Percentiles rank a stretch among this genome's conserved stretches.
Conservation (phyloP, 2,888 invertebrate genomes). For the Trichogramma evanescens region DNA sequence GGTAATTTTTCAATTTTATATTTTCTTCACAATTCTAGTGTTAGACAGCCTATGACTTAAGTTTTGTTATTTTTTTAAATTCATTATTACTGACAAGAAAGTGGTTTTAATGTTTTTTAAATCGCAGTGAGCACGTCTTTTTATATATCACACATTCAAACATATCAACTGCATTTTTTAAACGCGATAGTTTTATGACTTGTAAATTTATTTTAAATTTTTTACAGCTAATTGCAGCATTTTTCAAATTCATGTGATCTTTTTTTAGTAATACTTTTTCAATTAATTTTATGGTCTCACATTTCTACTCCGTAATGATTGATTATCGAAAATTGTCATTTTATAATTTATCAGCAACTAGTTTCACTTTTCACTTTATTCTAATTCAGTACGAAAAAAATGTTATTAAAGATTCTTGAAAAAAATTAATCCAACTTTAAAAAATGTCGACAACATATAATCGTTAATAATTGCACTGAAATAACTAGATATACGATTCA, state of each 20-base stretch:
- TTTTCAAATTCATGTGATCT: conserved; percentile 11
- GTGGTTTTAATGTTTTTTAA: conserved; percentile 12
- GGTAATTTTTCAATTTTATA: conserved; percentile 3
- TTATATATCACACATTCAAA: conserved; percentile 10
- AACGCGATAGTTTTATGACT: conserved; percentile 11
- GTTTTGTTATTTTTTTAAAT: background rate
- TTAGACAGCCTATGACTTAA: conserved; percentile 5
- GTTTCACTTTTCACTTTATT: too few species aligned
- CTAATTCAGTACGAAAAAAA: too few species aligned
- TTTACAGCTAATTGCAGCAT: background rate
- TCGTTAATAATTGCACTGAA: too few species aligned
- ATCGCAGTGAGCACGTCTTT: conserved; percentile 26
- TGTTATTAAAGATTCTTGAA: too few species aligned
- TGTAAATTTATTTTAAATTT: too few species aligned
- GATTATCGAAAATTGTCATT: too few species aligned
- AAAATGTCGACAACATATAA: too few species aligned
- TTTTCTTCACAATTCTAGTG: conserved; percentile 1
- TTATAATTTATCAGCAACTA: too few species aligned
- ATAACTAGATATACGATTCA: too few species aligned
- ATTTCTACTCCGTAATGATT: too few species aligned
- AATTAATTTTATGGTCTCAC: too few species aligned
- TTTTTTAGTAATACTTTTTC: conserved; percentile 4
- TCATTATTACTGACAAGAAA: conserved; percentile 8
- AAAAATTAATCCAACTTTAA: too few species aligned
- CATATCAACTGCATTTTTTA: conserved; percentile 12